phyloP scores from a whole-genome alignment of 2,797 vertebrate species.

The Myoxocephalus aenaeus region DNA sequence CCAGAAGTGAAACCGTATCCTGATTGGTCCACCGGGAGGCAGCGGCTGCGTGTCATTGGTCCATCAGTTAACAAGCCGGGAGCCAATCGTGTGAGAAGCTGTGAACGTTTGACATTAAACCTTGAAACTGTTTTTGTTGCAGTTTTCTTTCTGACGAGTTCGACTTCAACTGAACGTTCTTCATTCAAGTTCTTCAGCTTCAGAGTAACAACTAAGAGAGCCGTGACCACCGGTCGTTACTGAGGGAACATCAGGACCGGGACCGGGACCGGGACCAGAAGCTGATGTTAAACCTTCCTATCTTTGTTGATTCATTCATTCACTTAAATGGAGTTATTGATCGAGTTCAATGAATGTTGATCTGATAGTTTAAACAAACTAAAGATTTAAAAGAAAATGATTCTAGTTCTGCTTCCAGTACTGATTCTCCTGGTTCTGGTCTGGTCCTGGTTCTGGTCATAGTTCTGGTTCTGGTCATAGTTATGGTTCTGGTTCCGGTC shows the following conservation, averaged over 20 bases:
- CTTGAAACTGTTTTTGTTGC: conserved; percentile 52
- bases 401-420: too few species aligned
- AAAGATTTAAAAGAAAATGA: neutral
- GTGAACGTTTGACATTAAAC: conserved; percentile 61
- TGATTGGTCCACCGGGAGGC: conserved; percentile 41
- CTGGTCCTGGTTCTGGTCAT: too few species aligned
- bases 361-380: conserved; percentile 8
- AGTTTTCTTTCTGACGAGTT: conserved; percentile 32
- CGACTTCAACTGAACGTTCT: neutral
- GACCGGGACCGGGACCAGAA: conserved; percentile 11
- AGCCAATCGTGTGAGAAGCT: conserved; percentile 48
- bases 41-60: conserved; percentile 39
- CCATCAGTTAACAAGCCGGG: conserved; percentile 24
- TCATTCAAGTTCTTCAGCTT: conserved; percentile 38
- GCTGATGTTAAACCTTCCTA: neutral
- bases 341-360: conserved; percentile 11
- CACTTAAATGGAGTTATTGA: too few species aligned
- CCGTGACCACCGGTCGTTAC: neutral
- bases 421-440: too few species aligned
- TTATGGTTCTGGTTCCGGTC: too few species aligned
- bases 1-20: conserved; percentile 39
- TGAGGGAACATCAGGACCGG: conserved; percentile 12
- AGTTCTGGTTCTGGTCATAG: too few species aligned
- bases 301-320: neutral
- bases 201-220: conserved; percentile 12